Evolutionary conservation across 2,113 vertebrate genomes (phyloP).

Genomic region (Takifugu bimaculatus): DNA sequence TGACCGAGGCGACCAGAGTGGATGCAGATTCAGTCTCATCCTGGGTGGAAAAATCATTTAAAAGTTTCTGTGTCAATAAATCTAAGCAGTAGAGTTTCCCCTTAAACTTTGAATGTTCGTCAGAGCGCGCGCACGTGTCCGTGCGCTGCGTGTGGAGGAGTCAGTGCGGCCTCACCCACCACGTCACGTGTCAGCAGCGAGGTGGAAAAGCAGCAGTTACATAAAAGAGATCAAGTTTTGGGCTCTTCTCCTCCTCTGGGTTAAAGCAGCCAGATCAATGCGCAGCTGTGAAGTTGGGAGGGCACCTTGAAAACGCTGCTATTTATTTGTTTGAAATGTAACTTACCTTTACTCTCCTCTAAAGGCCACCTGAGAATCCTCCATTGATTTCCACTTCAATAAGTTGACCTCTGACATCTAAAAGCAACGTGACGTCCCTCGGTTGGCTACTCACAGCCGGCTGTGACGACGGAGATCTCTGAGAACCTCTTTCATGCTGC

Average conservation of each 20-base stretch:
- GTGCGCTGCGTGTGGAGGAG: slow-evolving; percentile 27
- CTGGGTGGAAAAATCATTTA: too few relatives aligned
- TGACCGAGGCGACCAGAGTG: too few relatives aligned
- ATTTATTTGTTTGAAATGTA: slow-evolving; percentile 74
- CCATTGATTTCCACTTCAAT: slow-evolving; percentile 70
- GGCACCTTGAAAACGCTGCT: slow-evolving; percentile 71
- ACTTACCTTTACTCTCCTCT: slow-evolving; percentile 61
- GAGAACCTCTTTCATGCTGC: slow-evolving; percentile 23
- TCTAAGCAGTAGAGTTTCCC: too few relatives aligned
- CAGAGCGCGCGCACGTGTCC: not conserved
- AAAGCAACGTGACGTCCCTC: slow-evolving; percentile 45
- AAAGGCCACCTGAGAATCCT: slow-evolving; percentile 49
- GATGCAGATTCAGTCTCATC: too few relatives aligned
- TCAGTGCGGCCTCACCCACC: slow-evolving; percentile 24
- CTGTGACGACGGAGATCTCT: slow-evolving; percentile 37
- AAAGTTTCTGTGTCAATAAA: too few relatives aligned
- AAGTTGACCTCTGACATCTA: slow-evolving; percentile 53
- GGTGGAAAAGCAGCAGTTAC: slow-evolving; percentile 59
- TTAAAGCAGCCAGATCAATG: slow-evolving; percentile 65
- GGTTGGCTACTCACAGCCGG: slow-evolving; percentile 40
- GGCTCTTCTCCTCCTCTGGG: slow-evolving; percentile 55
- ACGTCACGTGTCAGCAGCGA: slow-evolving; percentile 38
- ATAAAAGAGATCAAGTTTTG: slow-evolving; percentile 47
- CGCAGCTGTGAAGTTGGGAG: slow-evolving; percentile 65
- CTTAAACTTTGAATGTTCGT: too few relatives aligned